These are phyloP conservation scores for Hydropsyche tenuis DNA, from an alignment of 1,140 invertebrate genomes.

Conservation along the genomic window DNA sequence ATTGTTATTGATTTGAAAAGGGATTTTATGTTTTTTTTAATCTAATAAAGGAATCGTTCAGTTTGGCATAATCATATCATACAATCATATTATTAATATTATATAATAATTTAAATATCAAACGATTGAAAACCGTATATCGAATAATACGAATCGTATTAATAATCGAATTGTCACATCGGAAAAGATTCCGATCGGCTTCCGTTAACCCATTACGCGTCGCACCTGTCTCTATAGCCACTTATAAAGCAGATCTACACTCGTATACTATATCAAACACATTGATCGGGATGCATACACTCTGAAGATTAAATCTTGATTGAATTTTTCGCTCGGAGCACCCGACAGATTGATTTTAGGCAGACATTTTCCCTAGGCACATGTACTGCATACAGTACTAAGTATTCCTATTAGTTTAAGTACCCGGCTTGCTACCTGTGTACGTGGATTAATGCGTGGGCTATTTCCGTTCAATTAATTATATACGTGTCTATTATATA, in stretches of 20 bases:
- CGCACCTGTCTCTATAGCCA: not conserved
- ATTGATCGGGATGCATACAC: not conserved
- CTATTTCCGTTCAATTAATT: conserved; percentile 30
- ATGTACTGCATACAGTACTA: not conserved
- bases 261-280: no score
- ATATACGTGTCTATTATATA: not conserved
- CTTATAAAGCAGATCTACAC: no score
- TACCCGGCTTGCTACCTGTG: not conserved
- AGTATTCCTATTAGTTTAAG: not conserved
- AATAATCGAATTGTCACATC: no score
- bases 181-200: no score
- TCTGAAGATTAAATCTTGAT: conserved; percentile 32
- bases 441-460: not conserved
- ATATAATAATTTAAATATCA: no score
- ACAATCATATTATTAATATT: no score
- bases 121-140: no score
- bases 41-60: no score
- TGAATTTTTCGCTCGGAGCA: conserved; percentile 38
- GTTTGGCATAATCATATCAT: no score
- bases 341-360: conserved; percentile 36
- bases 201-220: not conserved
- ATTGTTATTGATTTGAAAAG: no score
- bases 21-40: no score
- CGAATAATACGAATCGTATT: no score
- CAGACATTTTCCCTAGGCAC: not conserved